phyloP scores from a whole-genome alignment of 2,113 vertebrate species.

The Pygoscelis antarcticus region DNA sequence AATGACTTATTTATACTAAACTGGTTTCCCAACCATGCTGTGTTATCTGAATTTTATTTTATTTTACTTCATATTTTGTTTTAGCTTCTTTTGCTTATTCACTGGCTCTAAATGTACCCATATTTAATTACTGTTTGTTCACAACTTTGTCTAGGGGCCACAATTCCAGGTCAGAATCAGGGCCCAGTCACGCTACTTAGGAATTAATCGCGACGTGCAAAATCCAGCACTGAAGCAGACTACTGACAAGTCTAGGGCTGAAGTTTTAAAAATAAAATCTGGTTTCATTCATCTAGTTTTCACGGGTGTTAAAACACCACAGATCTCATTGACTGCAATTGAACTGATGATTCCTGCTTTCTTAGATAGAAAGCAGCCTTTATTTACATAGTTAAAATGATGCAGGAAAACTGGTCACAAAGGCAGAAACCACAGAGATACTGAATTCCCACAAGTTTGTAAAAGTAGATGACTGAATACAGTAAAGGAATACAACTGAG shows the following conservation, averaged over 20 bases:
- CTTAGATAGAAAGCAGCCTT: background rate
- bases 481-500: background rate
- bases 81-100: background rate
- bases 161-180: background rate
- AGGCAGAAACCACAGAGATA: background rate
- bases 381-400: background rate
- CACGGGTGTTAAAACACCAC: background rate
- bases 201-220: background rate
- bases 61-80: background rate
- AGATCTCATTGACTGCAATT: background rate
- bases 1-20: slow-evolving; percentile 3
- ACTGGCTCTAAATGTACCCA: background rate
- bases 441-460: background rate
- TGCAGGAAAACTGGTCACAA: background rate
- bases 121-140: background rate
- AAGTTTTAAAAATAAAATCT: background rate
- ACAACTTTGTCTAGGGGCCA: background rate
- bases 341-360: background rate
- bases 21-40: background rate
- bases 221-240: background rate
- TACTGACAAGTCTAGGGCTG: background rate
- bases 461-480: background rate
- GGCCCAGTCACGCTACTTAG: background rate
- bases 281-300: background rate
- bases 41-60: background rate